Conservation (phyloP, 2,797 vertebrate species). For the Notolepis coatsorum region DNA sequence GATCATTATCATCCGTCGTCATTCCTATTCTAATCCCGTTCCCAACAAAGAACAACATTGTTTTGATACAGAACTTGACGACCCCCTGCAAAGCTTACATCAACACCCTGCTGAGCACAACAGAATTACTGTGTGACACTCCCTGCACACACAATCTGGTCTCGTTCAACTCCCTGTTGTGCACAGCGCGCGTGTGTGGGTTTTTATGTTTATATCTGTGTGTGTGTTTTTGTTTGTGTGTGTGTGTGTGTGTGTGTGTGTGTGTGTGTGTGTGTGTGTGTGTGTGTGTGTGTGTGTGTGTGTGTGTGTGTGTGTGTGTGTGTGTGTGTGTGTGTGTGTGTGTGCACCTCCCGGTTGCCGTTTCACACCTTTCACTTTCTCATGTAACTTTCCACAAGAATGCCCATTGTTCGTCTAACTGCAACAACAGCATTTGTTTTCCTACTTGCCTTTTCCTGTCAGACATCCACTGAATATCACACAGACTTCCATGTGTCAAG, state of each 20-base stretch:
- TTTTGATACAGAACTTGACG: slow-evolving; percentile 44
- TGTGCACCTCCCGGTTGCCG: not conserved
- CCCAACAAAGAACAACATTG: not conserved
- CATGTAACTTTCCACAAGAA: not conserved
- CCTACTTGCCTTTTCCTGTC: slow-evolving; percentile 26
- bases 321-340: not conserved
- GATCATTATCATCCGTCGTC: slow-evolving; percentile 30
- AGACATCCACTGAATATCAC: not conserved
- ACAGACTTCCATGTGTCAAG: too few relatives aligned
- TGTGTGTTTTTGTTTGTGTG: slow-evolving; percentile 1
- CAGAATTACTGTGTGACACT: slow-evolving; percentile 59
- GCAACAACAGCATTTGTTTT: slow-evolving; percentile 32
- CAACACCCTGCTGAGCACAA: slow-evolving; percentile 53
- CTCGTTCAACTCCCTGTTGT: slow-evolving; percentile 24
- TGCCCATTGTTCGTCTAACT: slow-evolving; percentile 1
- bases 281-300: not conserved
- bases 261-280: not conserved
- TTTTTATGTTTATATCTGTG: slow-evolving; percentile 28
- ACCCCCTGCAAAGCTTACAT: slow-evolving; percentile 41
- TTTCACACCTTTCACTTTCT: slow-evolving; percentile 5
- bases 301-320: not conserved
- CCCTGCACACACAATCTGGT: slow-evolving; percentile 53
- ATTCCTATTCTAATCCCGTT: slow-evolving; percentile 16
- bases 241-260: slow-evolving; percentile 24
- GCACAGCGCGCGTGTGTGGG: slow-evolving; percentile 22